Evolutionary conservation across 2,797 vertebrate species (phyloP).

Genomic region (Clarias pachynema): DNA sequence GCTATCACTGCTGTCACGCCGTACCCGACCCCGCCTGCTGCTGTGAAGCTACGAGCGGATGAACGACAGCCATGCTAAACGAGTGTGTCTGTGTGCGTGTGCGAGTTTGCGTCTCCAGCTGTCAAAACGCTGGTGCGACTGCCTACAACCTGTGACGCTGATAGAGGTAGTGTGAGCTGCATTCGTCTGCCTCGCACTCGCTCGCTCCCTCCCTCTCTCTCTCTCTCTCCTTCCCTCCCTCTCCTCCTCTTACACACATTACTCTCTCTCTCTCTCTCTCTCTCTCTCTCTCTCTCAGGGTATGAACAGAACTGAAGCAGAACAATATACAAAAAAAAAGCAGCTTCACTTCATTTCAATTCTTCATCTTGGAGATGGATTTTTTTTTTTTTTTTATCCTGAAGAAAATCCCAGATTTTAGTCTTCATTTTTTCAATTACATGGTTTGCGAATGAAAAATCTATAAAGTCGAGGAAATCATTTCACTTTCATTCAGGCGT

Average conservation of each 20-base stretch:
- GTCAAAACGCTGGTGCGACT: slow-evolving; percentile 46
- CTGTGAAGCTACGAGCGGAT: background rate
- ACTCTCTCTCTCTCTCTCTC: background rate
- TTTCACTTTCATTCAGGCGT: background rate
- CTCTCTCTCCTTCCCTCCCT: background rate
- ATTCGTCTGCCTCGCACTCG: slow-evolving; percentile 31
- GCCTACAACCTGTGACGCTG: slow-evolving; percentile 61
- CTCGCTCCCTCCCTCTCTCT: slow-evolving; percentile 19
- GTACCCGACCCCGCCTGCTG: slow-evolving; percentile 43
- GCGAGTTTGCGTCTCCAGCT: slow-evolving; percentile 12
- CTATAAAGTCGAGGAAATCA: too few relatives aligned
- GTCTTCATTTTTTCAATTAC: too few relatives aligned
- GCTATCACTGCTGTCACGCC: slow-evolving; percentile 73
- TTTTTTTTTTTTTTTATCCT: too few relatives aligned
- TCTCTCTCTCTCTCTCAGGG: background rate
- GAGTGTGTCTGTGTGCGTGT: slow-evolving; percentile 31
- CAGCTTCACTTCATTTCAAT: background rate
- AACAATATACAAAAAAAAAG: background rate
- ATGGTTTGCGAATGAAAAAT: too few relatives aligned
- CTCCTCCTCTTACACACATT: background rate
- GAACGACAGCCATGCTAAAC: slow-evolving; percentile 60
- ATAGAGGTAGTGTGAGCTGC: slow-evolving; percentile 63
- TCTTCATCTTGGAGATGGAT: too few relatives aligned
- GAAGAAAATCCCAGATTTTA: too few relatives aligned
- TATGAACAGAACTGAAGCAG: background rate